Evolutionary conservation across 2,888 invertebrate genomes (phyloP), one percentile per base, ranked within the genome.

Genomic region (Nemurella pictetii): DNA sequence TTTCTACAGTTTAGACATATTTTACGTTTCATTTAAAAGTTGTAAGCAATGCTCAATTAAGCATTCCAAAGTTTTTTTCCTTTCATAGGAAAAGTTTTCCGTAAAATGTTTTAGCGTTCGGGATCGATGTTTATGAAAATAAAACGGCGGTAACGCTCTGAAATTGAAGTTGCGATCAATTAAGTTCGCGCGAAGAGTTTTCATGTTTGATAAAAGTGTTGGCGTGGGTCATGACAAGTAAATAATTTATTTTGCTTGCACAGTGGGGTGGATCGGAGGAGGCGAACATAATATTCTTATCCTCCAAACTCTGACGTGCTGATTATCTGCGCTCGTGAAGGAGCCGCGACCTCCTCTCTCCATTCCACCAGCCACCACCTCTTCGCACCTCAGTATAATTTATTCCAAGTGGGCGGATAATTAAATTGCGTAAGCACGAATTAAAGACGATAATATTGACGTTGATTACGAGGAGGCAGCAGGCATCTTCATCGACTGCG

Each of bases 361-460:
- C 7, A 27, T 26, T 27, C 82, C 82, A 4, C 30, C 78, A n/a
- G n/a, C 15, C 80, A n/a, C 80, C 72, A 26, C 29, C 55, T 28
- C 20, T 72, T 12, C 77, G 35, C 36, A 29, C 78, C 36, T 20
- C 78, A 55, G 25, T 84, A 35, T 84, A 84, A 84, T 84, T 78
- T 80, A 84, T 84, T 77, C 72, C 55, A 35, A 84, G 84, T 32
- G 80, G 72, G 25, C 28, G 12, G 84, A 80, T 84, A 84, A 84
- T 84, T 84, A 80, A 84, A 84, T 80, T 80, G 84, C 73, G 84
- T 84, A 12, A 81, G 80, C 72, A 72, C 55, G 84, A 84, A 80
- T 25, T 73, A 72, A 55, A 72, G 72, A 26, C 73, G 77, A 80
- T 35, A 84, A 84, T 80, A 84, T 84, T 84, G 84, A 84, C 77